A percentile compares a stretch with the other conserved stretches of the same genome.
Conservation (phyloP, 2,888 invertebrate genomes). For the Bedellia somnulentella region DNA sequence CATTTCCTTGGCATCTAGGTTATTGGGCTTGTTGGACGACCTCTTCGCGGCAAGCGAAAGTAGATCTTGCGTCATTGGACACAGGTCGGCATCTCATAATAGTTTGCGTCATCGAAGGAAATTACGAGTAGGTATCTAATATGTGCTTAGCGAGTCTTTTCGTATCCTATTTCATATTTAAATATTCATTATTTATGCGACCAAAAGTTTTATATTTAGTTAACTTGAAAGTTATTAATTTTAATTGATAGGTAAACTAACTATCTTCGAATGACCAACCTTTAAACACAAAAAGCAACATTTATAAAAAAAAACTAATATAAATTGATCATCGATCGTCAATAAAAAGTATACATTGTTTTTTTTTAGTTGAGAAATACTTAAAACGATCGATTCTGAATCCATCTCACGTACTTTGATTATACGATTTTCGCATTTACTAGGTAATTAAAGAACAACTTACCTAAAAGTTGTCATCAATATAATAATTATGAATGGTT, state of each 20-base stretch:
- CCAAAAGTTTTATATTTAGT: background rate
- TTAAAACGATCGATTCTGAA: too few species aligned
- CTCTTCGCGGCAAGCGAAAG: constrained; percentile 38
- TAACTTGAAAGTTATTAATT: background rate
- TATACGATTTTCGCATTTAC: too few species aligned
- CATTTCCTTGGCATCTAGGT: constrained; percentile 28
- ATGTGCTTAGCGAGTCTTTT: background rate
- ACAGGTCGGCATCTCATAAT: constrained; percentile 37
- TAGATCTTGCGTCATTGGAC: constrained; percentile 41
- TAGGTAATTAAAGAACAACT: too few species aligned
- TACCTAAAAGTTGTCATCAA: too few species aligned
- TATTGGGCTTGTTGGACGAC: constrained; percentile 34
- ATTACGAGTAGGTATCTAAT: constrained; percentile 19
- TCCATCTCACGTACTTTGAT: too few species aligned
- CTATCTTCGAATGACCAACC: background rate
- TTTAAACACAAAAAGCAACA: background rate
- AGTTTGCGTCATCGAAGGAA: constrained; percentile 15
- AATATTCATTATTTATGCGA: background rate
- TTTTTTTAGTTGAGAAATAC: too few species aligned
- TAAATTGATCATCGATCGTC: too few species aligned
- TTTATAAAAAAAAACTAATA: background rate
- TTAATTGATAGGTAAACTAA: background rate
- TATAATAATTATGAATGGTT: too few species aligned
- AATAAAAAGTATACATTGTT: too few species aligned
- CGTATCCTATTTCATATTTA: background rate